Evolutionary conservation across 2,888 invertebrate species (phyloP).

Genomic region (Plagiodera versicolora): DNA sequence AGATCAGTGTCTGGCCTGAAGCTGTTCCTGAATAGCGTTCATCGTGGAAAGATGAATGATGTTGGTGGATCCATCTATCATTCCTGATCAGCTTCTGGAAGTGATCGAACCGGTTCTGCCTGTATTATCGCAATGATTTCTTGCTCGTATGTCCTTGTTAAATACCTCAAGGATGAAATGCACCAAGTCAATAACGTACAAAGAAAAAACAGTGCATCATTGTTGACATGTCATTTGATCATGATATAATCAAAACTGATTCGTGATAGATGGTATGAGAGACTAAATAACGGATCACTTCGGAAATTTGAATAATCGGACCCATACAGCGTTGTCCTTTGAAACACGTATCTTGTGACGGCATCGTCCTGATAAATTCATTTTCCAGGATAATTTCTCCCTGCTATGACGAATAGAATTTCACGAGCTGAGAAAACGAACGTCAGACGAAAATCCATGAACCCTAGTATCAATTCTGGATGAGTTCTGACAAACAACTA

Average conservation of each 20-base stretch:
- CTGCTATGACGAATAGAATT: no score
- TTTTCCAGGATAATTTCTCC: not conserved
- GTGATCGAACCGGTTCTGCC: conserved; percentile 39
- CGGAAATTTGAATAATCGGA: no score
- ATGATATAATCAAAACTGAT: no score
- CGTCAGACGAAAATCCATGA: not conserved
- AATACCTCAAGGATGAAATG: not conserved
- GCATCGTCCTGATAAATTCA: no score
- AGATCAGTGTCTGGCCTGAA: not conserved
- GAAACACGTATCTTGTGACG: no score
- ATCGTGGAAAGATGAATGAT: conserved; percentile 45
- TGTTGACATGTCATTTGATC: no score
- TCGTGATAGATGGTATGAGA: no score
- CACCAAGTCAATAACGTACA: no score
- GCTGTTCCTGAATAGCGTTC: not conserved
- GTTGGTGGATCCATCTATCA: conserved; percentile 50
- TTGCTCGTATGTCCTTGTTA: not conserved
- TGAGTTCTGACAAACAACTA: not conserved
- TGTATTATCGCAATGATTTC: not conserved
- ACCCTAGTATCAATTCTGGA: conserved; percentile 3
- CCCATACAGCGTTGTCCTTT: no score
- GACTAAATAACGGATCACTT: no score
- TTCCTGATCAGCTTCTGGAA: conserved; percentile 48
- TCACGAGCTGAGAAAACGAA: not conserved
- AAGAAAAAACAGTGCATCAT: no score